Conservation (phyloP, 1,140 invertebrate genomes). For the Achatina immaculata region DNA sequence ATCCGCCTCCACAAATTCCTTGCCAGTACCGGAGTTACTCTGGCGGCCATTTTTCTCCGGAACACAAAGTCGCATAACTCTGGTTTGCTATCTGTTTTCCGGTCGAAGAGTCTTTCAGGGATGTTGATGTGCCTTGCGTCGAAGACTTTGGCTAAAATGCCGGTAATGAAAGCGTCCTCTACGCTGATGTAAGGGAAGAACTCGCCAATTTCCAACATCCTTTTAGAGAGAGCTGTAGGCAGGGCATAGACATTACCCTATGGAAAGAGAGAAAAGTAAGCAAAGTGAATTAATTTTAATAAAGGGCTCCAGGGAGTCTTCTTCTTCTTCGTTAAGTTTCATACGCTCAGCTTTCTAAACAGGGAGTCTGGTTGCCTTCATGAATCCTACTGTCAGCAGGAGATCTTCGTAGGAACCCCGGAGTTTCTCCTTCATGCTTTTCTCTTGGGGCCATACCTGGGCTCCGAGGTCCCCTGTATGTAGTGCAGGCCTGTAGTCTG, state of each 20-base stretch:
- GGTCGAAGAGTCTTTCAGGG: conserved; percentile 27
- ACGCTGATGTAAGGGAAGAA: conserved; percentile 62
- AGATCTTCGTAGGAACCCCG: no score
- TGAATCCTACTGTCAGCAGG: no score
- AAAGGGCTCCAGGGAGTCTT: no score
- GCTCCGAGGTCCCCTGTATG: no score
- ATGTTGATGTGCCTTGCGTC: conserved; percentile 46
- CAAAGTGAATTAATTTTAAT: no score
- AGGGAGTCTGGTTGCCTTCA: no score
- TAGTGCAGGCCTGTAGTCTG: no score
- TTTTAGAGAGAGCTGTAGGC: conserved; percentile 47
- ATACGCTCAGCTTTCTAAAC: no score
- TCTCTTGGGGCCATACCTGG: no score
- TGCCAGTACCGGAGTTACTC: conserved; percentile 5
- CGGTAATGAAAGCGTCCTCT: conserved; percentile 72
- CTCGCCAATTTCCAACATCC: conserved; percentile 53
- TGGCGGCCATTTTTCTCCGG: conserved; percentile 24
- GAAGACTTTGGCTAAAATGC: conserved; percentile 63
- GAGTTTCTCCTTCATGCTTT: no score
- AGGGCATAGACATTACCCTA: conserved; percentile 62
- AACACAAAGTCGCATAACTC: conserved; percentile 36
- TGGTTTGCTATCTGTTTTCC: conserved; percentile 10
- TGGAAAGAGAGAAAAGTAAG: not conserved
- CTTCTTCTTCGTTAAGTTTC: no score
- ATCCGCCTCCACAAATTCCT: conserved; percentile 23